phyloP scores from a whole-genome alignment of 2,888 invertebrate genomes.

The Troilus luridus region DNA sequence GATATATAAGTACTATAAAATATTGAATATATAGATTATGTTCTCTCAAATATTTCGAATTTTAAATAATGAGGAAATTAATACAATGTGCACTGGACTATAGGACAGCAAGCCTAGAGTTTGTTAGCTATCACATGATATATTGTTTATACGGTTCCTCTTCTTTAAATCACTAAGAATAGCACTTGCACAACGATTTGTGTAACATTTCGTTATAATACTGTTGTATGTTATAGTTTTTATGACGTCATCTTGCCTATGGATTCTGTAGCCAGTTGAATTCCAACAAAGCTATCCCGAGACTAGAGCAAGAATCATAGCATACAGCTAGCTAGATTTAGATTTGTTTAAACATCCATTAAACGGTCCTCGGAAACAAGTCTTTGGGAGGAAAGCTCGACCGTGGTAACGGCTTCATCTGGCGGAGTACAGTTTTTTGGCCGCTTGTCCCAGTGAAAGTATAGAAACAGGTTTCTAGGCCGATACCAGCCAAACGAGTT shows the following conservation, averaged over 20 bases:
- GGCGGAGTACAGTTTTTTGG: constrained; percentile 7
- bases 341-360: neutral
- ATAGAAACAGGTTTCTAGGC: constrained; percentile 46
- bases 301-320: neutral
- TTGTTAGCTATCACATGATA: neutral
- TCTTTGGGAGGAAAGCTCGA: neutral
- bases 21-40: too few species aligned
- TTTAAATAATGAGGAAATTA: neutral
- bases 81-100: neutral
- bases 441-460: constrained; percentile 44
- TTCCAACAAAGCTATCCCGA: neutral
- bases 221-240: neutral
- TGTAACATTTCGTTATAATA: neutral
- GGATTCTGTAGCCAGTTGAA: neutral
- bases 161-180: neutral
- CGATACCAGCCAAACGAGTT: constrained; percentile 47
- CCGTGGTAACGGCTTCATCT: constrained; percentile 23
- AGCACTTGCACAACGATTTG: neutral
- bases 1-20: too few species aligned
- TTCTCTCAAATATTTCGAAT: too few species aligned
- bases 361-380: neutral
- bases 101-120: neutral
- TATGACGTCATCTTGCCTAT: neutral
- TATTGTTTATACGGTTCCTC: neutral
- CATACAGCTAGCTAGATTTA: neutral